These are phyloP conservation scores for Lepidocyrtoides sp. DNA, from an alignment of 2,888 invertebrate species.

Conservation along the genomic window DNA sequence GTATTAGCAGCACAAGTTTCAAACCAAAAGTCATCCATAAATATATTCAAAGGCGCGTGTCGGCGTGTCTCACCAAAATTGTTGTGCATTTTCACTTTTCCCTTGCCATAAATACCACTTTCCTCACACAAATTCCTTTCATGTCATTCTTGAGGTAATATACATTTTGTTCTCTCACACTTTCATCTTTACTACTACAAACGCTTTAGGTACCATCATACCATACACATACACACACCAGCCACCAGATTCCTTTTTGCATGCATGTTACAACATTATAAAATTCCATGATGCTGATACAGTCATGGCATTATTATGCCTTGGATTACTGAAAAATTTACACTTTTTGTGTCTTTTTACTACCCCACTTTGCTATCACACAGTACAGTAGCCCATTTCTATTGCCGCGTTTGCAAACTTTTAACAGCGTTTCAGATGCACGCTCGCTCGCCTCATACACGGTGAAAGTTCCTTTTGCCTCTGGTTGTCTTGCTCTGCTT, in stretches of 20 bases:
- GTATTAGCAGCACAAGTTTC: not conserved
- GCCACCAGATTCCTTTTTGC: not conserved
- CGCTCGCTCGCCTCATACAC: not conserved
- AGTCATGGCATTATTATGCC: not conserved
- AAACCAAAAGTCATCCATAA: not conserved
- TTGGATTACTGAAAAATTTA: slow-evolving; percentile 60
- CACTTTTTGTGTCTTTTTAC: slow-evolving; percentile 36
- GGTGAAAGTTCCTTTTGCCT: slow-evolving; percentile 12
- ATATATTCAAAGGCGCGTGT: slow-evolving; percentile 27
- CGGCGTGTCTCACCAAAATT: not conserved
- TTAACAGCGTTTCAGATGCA: not conserved
- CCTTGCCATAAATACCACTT: slow-evolving; percentile 50
- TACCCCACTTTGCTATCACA: not conserved
- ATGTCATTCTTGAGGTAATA: slow-evolving; percentile 28
- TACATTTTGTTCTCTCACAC: not conserved
- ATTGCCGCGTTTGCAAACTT: slow-evolving; percentile 11
- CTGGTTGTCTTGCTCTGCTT: not conserved
- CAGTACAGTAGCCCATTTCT: not conserved
- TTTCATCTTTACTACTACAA: not conserved
- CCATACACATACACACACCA: too few species aligned
- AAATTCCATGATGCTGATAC: not conserved
- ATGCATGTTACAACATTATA: not conserved
- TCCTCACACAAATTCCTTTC: slow-evolving; percentile 50
- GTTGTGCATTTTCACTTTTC: slow-evolving; percentile 47
- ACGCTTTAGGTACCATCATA: too few species aligned